These are phyloP conservation scores for Tragopan temminckii DNA, from an alignment of 2,797 vertebrate genomes.

Conservation along the genomic window DNA sequence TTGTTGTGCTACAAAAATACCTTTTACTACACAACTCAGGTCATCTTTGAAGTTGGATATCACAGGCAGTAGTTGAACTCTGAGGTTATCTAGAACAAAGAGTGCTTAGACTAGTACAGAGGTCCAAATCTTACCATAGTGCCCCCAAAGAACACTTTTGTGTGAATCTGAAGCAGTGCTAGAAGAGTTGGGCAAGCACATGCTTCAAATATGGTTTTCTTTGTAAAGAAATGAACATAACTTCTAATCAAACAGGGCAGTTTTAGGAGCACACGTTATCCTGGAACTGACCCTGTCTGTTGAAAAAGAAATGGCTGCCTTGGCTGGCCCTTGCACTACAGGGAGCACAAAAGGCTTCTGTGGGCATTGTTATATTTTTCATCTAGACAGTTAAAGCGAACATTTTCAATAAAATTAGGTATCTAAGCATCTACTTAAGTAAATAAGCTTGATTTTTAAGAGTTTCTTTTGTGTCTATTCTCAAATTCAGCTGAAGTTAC, in stretches of 20 bases:
- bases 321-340: background rate
- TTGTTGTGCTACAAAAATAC: background rate
- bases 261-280: background rate
- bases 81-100: background rate
- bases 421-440: background rate
- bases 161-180: background rate
- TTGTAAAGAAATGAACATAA: background rate
- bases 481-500: background rate
- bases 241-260: background rate
- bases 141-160: background rate
- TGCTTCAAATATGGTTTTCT: background rate
- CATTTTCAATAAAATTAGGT: background rate
- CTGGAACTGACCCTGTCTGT: background rate
- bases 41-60: background rate
- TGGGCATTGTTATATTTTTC: background rate
- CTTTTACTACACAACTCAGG: background rate
- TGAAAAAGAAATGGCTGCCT: background rate
- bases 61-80: background rate
- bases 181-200: background rate
- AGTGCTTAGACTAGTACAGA: background rate
- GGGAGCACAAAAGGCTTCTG: background rate
- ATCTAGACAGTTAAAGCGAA: background rate
- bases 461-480: background rate
- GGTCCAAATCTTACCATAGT: background rate
- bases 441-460: background rate